These are phyloP conservation scores for Bemisia tabaci DNA, from an alignment of 1,140 invertebrate genomes.

Conservation along the genomic window DNA sequence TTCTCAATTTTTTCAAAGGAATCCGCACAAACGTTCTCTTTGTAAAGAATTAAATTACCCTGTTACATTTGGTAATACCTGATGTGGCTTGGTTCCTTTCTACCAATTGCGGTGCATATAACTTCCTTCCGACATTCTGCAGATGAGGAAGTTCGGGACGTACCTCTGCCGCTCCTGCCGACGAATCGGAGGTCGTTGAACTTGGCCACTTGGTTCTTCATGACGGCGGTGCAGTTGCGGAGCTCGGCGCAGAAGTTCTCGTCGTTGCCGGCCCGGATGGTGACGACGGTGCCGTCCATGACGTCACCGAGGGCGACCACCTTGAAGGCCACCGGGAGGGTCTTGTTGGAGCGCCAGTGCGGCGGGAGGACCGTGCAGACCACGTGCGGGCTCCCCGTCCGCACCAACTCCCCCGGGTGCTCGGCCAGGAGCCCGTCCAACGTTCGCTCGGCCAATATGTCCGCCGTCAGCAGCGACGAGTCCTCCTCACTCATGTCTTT, in stretches of 20 bases:
- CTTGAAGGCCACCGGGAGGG: slow-evolving; percentile 84
- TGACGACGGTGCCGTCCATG: slow-evolving; percentile 87
- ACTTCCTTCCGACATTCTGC: too few relatives aligned
- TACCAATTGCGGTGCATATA: too few relatives aligned
- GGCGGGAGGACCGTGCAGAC: slow-evolving; percentile 79
- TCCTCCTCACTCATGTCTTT: slow-evolving; percentile 21
- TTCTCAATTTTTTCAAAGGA: too few relatives aligned
- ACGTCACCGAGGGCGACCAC: slow-evolving; percentile 86
- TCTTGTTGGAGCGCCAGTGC: slow-evolving; percentile 95
- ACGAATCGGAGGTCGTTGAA: slow-evolving; percentile 95
- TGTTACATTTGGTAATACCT: too few relatives aligned
- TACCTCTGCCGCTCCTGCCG: slow-evolving; percentile 89
- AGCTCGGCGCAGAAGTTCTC: slow-evolving; percentile 93
- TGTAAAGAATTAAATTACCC: too few relatives aligned
- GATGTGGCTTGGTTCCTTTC: too few relatives aligned
- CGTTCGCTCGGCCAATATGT: slow-evolving; percentile 66
- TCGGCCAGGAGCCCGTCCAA: slow-evolving; percentile 68
- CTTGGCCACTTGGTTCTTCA: slow-evolving; percentile 95
- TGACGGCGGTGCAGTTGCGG: slow-evolving; percentile 80
- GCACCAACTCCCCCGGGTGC: slow-evolving; percentile 81
- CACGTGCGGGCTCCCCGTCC: slow-evolving; percentile 87
- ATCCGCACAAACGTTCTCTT: too few relatives aligned
- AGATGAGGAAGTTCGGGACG: too few relatives aligned
- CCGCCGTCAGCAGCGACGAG: slow-evolving; percentile 44
- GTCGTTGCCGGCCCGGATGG: slow-evolving; percentile 87